These are phyloP conservation scores for Cephus pulcher DNA, from an alignment of 2,888 invertebrate genomes.

Conservation along the genomic window DNA sequence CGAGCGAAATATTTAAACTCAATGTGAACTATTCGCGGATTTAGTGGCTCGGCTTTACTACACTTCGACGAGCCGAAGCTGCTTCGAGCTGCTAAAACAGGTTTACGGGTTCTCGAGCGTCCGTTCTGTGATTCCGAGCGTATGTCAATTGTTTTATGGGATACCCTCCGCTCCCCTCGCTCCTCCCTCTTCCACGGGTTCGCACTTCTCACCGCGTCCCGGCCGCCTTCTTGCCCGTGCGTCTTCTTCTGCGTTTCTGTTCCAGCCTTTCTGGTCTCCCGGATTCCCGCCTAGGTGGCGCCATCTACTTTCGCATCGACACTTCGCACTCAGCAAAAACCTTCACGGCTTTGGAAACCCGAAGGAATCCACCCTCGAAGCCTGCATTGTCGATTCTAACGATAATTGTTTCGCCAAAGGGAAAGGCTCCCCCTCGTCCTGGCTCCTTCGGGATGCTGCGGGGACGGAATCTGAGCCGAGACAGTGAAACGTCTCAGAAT, in stretches of 20 bases:
- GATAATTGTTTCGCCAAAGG: too few species aligned
- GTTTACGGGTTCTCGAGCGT: constrained; percentile 35
- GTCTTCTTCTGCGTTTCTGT: constrained; percentile 22
- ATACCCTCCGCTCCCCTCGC: neutral
- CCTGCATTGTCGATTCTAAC: too few species aligned
- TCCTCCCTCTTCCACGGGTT: constrained; percentile 15
- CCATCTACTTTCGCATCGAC: constrained; percentile 28
- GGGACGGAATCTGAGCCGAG: too few species aligned
- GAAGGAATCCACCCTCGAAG: too few species aligned
- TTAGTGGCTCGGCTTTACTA: too few species aligned
- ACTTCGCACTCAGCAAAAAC: constrained; percentile 15
- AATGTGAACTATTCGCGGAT: too few species aligned
- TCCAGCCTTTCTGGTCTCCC: neutral
- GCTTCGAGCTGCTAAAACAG: constrained; percentile 32
- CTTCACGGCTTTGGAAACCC: neutral
- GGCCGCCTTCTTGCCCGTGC: constrained; percentile 17
- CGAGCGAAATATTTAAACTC: too few species aligned
- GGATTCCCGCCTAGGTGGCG: constrained; percentile 36
- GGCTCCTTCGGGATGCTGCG: too few species aligned
- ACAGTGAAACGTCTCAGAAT: too few species aligned
- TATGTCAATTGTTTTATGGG: constrained; percentile 47
- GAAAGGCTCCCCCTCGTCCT: too few species aligned
- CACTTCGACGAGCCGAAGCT: too few species aligned
- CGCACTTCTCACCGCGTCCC: constrained; percentile 8
- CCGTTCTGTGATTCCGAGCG: constrained; percentile 28